Percentiles rank a stretch among this genome's conserved stretches.
Conservation (phyloP, 2,113 vertebrate genomes). For the Pseudorectes ferrugineus region DNA sequence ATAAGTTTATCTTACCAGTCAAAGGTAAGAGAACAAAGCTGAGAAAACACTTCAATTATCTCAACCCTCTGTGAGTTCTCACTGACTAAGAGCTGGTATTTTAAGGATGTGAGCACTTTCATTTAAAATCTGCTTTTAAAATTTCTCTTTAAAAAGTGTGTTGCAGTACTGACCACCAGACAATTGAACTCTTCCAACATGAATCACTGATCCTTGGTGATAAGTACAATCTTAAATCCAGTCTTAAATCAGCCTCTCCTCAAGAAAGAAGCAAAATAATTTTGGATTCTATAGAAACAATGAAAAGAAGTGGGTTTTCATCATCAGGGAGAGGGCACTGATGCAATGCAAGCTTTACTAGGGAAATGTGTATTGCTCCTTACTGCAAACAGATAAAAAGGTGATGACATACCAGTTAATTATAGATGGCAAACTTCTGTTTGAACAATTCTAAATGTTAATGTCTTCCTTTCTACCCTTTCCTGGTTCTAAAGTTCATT, state of each 20-base stretch:
- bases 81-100: neutral
- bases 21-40: neutral
- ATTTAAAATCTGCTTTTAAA: neutral
- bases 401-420: neutral
- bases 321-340: neutral
- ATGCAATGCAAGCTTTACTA: neutral
- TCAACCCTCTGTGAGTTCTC: neutral
- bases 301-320: neutral
- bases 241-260: neutral
- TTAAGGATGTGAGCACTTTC: neutral
- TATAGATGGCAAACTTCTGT: neutral
- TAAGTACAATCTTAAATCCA: neutral
- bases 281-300: neutral
- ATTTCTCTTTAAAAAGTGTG: neutral
- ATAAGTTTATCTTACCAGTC: neutral
- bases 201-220: neutral
- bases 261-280: neutral
- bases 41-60: neutral
- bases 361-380: neutral
- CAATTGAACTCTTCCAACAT: neutral
- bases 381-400: neutral
- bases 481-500: neutral
- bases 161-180: fast-evolving
- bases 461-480: neutral
- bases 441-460: neutral